Evolutionary conservation across 2,113 vertebrate species (phyloP).

Genomic region (Syngnathus typhle): DNA sequence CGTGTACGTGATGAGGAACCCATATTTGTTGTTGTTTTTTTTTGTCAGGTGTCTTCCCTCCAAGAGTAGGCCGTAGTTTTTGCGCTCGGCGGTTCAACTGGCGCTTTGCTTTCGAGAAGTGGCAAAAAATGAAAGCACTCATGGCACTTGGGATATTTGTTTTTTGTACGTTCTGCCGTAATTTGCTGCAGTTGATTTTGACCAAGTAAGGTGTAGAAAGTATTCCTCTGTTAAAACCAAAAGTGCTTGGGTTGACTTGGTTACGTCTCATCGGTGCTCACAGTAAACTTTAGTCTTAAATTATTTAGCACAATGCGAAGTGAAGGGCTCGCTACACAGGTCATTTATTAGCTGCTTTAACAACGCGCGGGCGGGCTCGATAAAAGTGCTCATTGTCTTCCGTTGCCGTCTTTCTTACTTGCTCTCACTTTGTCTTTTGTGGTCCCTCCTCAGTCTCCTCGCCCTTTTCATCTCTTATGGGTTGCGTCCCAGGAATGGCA

Average conservation of each 20-base stretch:
- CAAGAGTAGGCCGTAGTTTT: not conserved
- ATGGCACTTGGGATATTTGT: too few relatives aligned
- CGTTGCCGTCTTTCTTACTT: constrained; percentile 18
- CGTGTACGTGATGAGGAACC: constrained; percentile 18
- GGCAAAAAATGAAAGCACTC: not conserved
- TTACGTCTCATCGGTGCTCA: constrained; percentile 5
- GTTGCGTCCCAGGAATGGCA: constrained; percentile 25
- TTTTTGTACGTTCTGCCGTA: too few relatives aligned
- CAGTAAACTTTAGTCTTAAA: constrained; percentile 42
- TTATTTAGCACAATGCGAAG: not conserved
- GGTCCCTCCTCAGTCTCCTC: constrained; percentile 15
- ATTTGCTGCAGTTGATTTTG: too few relatives aligned
- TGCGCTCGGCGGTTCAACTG: not conserved
- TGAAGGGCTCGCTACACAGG: constrained; percentile 34
- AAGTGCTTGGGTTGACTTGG: too few relatives aligned
- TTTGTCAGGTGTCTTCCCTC: not conserved
- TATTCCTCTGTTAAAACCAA: too few relatives aligned
- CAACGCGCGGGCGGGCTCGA: constrained; percentile 32
- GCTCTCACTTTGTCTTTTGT: constrained; percentile 16
- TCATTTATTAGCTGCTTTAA: constrained; percentile 44
- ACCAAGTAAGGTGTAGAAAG: too few relatives aligned
- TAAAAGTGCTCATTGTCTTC: constrained; percentile 49
- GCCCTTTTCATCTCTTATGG: constrained; percentile 29
- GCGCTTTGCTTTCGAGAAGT: not conserved
- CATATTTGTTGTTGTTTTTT: constrained; percentile 32